phyloP scores from a whole-genome alignment of 2,113 vertebrate species.

The Grallaria varia region DNA sequence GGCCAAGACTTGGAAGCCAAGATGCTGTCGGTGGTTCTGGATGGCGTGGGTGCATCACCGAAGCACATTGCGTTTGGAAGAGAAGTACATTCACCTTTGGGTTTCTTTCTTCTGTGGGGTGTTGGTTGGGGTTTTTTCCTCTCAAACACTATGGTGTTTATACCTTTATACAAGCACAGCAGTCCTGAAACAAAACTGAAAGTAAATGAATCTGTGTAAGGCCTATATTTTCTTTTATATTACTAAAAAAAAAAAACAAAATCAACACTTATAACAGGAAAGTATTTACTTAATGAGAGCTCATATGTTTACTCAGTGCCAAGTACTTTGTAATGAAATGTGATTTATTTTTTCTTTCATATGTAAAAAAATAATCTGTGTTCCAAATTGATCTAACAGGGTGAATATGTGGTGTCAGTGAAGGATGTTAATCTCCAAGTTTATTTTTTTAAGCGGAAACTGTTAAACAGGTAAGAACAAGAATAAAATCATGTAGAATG shows the following conservation, averaged over 20 bases:
- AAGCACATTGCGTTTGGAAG: constrained; percentile 79
- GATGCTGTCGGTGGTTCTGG: constrained; percentile 79
- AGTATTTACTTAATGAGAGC: not conserved
- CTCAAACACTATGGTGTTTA: not conserved
- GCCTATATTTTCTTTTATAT: not conserved
- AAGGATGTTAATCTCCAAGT: constrained; percentile 77
- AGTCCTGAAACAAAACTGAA: not conserved
- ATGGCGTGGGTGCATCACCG: constrained; percentile 73
- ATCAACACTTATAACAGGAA: not conserved
- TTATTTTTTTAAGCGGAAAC: constrained; percentile 87
- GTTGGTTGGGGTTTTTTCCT: not conserved
- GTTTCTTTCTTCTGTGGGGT: not conserved
- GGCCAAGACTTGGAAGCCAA: constrained; percentile 79
- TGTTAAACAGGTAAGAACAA: constrained; percentile 79
- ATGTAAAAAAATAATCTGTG: not conserved
- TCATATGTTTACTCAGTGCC: not conserved
- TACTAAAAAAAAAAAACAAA: not conserved
- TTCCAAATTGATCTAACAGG: constrained; percentile 67
- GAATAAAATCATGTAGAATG: not conserved
- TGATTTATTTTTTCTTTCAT: not conserved
- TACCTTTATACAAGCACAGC: not conserved
- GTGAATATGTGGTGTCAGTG: constrained; percentile 84
- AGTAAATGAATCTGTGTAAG: not conserved
- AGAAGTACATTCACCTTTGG: constrained; percentile 73
- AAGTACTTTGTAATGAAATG: not conserved